A percentile compares a stretch with the other conserved stretches of the same genome.
These are phyloP conservation scores for Frieseomelitta varia DNA, from an alignment of 1,140 invertebrate species.

Conservation along the genomic window DNA sequence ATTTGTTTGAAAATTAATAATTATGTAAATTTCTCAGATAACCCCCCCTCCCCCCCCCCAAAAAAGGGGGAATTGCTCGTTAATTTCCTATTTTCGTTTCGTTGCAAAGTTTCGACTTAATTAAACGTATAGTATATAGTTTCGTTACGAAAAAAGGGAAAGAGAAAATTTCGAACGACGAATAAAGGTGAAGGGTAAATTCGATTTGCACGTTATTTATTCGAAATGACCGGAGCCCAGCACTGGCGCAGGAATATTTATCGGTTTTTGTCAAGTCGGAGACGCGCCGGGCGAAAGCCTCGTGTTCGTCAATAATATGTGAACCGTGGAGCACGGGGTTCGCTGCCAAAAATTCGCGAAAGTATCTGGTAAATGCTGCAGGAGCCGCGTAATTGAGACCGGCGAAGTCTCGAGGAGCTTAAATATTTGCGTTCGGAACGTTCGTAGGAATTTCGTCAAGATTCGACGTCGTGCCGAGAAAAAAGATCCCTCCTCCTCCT, in stretches of 20 bases:
- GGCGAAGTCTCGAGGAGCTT: slow-evolving; percentile 18
- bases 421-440: slow-evolving; percentile 35
- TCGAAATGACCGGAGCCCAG: neutral
- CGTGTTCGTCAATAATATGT: slow-evolving; percentile 31
- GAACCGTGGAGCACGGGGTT: slow-evolving; percentile 16
- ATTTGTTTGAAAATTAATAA: too few relatives aligned
- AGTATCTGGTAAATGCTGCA: slow-evolving; percentile 34
- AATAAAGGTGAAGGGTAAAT: neutral
- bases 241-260: slow-evolving; percentile 26
- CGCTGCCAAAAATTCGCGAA: slow-evolving; percentile 45
- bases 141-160: too few relatives aligned
- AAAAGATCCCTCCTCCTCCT: slow-evolving; percentile 5
- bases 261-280: neutral
- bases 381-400: slow-evolving; percentile 30
- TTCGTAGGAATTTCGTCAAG: slow-evolving; percentile 20
- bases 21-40: too few relatives aligned
- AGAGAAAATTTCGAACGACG: neutral
- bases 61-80: too few relatives aligned
- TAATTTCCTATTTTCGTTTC: too few relatives aligned
- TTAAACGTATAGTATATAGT: too few relatives aligned
- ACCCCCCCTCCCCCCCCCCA: too few relatives aligned
- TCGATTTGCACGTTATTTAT: neutral
- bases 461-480: slow-evolving; percentile 6
- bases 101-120: too few relatives aligned
- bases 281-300: neutral